Conservation (phyloP, 2,888 invertebrate species). For the Physocephala rufipes region DNA sequence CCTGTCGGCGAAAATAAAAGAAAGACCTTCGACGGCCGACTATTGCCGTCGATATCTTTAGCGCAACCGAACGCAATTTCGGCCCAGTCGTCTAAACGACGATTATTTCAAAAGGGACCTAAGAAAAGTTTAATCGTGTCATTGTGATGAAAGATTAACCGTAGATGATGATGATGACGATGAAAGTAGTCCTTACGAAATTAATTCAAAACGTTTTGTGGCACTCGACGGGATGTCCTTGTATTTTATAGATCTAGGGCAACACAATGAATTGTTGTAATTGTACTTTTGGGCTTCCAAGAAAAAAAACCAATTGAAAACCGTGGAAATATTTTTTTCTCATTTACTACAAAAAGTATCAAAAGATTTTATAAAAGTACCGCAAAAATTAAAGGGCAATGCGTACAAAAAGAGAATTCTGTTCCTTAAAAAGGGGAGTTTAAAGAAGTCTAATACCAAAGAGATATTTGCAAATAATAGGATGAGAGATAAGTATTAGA, state of each 20-base stretch:
- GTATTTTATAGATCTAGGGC: constrained; percentile 6
- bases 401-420: too few relatives aligned
- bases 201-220: constrained; percentile 33
- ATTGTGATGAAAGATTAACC: neutral
- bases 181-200: constrained; percentile 8
- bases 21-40: constrained; percentile 26
- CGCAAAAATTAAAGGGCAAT: constrained; percentile 2
- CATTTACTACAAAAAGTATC: neutral
- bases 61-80: neutral
- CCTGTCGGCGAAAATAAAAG: constrained; percentile 13
- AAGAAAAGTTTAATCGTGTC: constrained; percentile 15
- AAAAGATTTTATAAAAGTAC: constrained; percentile 15
- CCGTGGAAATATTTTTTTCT: neutral
- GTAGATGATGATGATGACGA: too few relatives aligned
- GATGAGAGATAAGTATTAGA: too few relatives aligned
- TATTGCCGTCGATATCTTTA: neutral
- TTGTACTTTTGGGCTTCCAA: neutral
- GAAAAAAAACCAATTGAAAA: too few relatives aligned
- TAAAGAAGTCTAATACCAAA: too few relatives aligned
- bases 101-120: neutral
- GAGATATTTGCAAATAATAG: too few relatives aligned
- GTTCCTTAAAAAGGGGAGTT: too few relatives aligned
- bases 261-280: neutral
- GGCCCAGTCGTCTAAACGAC: too few relatives aligned
- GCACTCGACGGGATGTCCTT: constrained; percentile 34